Evolutionary conservation across 2,797 vertebrate genomes (phyloP), one percentile per base, ranked within the genome.

Genomic region (Helarctos malayanus): DNA sequence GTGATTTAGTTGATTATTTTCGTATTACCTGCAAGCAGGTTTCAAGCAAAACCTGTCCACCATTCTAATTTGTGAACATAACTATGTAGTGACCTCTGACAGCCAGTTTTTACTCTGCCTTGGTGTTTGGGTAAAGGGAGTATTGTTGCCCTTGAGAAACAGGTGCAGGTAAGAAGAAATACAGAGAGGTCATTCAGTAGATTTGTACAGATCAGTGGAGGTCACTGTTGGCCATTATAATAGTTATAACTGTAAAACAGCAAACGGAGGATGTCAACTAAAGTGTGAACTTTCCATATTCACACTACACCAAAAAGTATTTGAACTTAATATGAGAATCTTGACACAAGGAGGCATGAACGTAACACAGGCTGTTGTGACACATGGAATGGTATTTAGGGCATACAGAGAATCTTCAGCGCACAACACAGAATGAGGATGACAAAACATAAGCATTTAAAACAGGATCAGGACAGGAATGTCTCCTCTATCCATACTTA

Each of bases 1-100:
- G 3, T 38, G 79, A 79, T 96, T 35, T 81, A 73, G 45, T 79
- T 94, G 54, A 94, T 96, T 93, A 97, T 94, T 95, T 96, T 98
- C 47, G 32, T 78, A 65, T 84, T 52, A 96, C 47, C 27, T 90
- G 16, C 49, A 96, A 79, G 47, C 82, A 95, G 90, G 4, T 38
- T 73, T 91, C 13, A 73, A 71, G 63, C 29, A 84, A 90, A 94
- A 75, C 61, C 61, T 89, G 65, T 71, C 84, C 81, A 41, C 86
- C 29, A 52, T 89, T 81, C 29, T 82, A 65, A 91, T 97, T 95
- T 97, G 61, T 56, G 94, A 97, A 82, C 61, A 57, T 83, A 96
- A 71, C 61, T 79, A n/a, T 29, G 14, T 92, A 82, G 18, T 93
- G 57, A 92, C 47, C 38, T 96, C 83, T 83, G 41, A 80, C 21